Conservation (phyloP, 1,140 invertebrate genomes). For the Pinna nobilis region DNA sequence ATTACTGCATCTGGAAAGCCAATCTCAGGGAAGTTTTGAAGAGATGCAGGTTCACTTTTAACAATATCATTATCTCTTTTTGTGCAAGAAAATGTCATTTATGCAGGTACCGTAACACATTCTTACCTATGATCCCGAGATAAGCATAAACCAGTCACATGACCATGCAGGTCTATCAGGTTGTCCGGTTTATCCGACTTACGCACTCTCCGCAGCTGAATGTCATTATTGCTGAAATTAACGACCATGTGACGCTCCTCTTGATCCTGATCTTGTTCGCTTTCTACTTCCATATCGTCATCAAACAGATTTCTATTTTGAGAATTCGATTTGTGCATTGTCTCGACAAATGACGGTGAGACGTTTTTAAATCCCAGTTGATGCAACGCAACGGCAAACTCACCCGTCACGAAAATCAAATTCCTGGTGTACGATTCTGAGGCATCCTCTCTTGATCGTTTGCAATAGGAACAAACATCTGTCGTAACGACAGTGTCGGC, state of each 20-base stretch:
- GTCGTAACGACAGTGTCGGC: no score
- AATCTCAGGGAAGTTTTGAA: no score
- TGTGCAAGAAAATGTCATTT: no score
- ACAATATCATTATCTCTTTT: no score
- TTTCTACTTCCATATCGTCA: conserved; percentile 2
- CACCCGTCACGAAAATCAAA: conserved; percentile 60
- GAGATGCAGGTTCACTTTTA: no score
- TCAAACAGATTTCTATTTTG: neutral
- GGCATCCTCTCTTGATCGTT: neutral
- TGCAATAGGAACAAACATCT: no score
- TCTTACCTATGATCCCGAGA: conserved; percentile 56
- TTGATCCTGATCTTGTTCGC: conserved; percentile 16
- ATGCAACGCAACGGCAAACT: conserved; percentile 63
- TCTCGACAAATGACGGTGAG: conserved; percentile 19
- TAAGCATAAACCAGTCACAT: conserved; percentile 62
- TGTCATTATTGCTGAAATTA: conserved; percentile 60
- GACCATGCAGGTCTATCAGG: conserved; percentile 61
- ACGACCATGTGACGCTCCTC: conserved; percentile 57
- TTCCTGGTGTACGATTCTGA: conserved; percentile 21
- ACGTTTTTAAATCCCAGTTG: conserved; percentile 61
- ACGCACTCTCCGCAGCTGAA: conserved; percentile 43
- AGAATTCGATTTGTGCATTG: conserved; percentile 1
- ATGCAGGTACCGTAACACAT: no score
- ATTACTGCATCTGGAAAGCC: no score
- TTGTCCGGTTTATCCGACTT: conserved; percentile 55